Evolutionary conservation across 2,888 invertebrate species (phyloP), one percentile per base, ranked within the genome.

Genomic region (Nemoura dubitans): DNA sequence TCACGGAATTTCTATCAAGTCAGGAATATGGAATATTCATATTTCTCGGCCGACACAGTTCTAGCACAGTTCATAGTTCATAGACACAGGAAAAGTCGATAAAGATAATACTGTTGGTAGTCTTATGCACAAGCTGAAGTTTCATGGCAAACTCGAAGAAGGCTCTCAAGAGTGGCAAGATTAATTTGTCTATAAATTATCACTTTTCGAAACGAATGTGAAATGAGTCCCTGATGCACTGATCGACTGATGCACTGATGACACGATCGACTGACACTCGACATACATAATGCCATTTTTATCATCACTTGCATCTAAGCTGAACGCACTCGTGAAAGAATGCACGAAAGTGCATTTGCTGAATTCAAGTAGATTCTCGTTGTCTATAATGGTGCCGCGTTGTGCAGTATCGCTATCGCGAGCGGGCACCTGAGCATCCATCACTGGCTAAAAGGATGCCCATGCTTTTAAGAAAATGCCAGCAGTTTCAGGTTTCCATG

Each of bases 21-120:
- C 81, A 81, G 81, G 30, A 81, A 81, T 81, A 81, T 29, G 81
- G 28, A 81, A 81, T 81, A 81, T 81, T 81, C 81, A 81, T 81
- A 30, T 59, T 59, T 59, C 59, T 59, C 21, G 14, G 59, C 59
- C 14, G 59, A 7, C 59, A 2, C 36, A 16, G 59, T 21, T 7
- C 59, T 59, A 10, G 10, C 10, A 59, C 21, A 59, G 6, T 59
- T 59, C 21, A 10, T 59, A 59, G 59, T 59, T 10, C 59, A 59
- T 59, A 59, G 59, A 59, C 59, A 59, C 59, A 59, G 59, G 59
- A 59, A 59, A 59, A 21, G 59, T 59, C 59, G 59, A 59, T 59
- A 59, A 59, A 59, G 59, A 59, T 59, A 59, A 59, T 59, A 59
- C 14, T 21, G 59, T 59, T 59, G 21, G 59, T 59, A 21, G 59